Evolutionary conservation across 2,113 vertebrate genomes (phyloP), one percentile per base, ranked within the genome.

Genomic region (Gobio gobio): DNA sequence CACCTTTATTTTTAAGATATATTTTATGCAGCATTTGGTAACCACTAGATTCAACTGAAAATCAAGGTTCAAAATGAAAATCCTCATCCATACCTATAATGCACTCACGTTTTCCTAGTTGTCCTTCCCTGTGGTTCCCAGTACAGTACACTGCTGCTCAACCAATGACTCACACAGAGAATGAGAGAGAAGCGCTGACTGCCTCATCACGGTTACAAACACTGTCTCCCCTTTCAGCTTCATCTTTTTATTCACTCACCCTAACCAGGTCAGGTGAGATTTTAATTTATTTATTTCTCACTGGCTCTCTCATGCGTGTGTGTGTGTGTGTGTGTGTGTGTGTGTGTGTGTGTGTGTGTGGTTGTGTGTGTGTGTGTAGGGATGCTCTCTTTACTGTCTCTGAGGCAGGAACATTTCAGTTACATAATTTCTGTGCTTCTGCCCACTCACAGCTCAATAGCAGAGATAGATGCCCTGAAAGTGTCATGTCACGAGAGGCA

Each of bases 231-330:
- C 14, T 76, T 61, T 83, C 36, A 63, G 51, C 74, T 83, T 78
- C 80, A 86, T 83, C 61, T 36, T 63, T 72, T 78, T 76, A 82
- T 56, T 68, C 85, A 78, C 76, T 76, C 75, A 66, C 49, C 64
- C 76, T 86, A 86, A 82, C 79, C 77, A 72, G 64, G 63, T 83
- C 86, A 78, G 85, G 81, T 83, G 85, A 78, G 74, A 68, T 58
- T 61, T 83, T 75, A 14, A 63, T 82, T 29, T 80, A 82, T 86
- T 72, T 83, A 26, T 78, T 68, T 64, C 16, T 45, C 70, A 24
- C 45, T 83, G 79, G 10, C 64, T 70, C 51, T 14, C 26, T 78
- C 56, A 70, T 70, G 66, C 14, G 10, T 8, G 3, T 58, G 22
- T 1, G 8, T 33, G 49, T 8, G 74, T 29, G 22, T 29, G 24